These are phyloP conservation scores for Paracentrotus lividus DNA, from an alignment of 53 echinoderm and acorn worm species.

Conservation along the genomic window DNA sequence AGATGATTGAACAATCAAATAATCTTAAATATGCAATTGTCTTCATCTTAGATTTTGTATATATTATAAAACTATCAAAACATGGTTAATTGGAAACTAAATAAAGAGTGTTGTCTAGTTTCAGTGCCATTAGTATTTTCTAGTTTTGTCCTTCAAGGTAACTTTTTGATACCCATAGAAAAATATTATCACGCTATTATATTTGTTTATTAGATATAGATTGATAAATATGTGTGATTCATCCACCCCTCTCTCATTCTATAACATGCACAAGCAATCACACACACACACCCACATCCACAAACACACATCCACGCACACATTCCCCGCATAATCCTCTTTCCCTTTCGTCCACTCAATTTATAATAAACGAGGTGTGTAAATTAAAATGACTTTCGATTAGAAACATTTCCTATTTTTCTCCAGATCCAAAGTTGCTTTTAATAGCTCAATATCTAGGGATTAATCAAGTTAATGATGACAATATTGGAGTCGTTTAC, in stretches of 20 bases:
- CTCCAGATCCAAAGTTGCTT: neutral
- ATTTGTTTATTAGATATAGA: neutral
- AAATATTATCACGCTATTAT: neutral
- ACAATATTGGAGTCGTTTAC: neutral
- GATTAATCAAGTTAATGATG: conserved; percentile 50
- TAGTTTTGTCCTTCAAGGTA: neutral
- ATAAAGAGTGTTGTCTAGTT: neutral
- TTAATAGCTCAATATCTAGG: conserved; percentile 9
- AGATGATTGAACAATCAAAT: too few species aligned
- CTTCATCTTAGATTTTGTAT: too few species aligned
- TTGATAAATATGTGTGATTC: neutral
- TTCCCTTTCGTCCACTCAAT: neutral
- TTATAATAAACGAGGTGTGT: neutral
- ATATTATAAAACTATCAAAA: too few species aligned
- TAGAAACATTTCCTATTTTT: neutral
- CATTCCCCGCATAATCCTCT: neutral
- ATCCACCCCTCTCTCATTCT: neutral
- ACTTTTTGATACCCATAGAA: neutral
- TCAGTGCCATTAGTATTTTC: neutral
- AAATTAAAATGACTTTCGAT: conserved; percentile 44
- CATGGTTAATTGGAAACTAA: too few species aligned
- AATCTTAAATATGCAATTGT: too few species aligned
- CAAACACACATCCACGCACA: neutral
- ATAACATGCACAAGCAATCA: too few species aligned
- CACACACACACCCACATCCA: too few species aligned